Conservation (phyloP, 2,113 vertebrate genomes). For the Malurus melanocephalus region DNA sequence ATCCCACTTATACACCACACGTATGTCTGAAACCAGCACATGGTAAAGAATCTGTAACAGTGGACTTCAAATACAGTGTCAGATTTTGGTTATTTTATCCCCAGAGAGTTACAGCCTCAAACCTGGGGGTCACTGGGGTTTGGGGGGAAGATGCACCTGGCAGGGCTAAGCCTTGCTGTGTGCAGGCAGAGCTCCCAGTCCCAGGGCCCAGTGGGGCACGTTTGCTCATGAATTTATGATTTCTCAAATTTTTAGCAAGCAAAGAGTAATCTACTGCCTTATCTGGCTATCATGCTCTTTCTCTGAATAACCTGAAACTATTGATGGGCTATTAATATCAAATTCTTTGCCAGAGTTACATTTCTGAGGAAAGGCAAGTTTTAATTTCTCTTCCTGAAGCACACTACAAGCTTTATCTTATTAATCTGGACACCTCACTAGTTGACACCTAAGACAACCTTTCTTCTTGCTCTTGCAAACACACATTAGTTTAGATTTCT, state of each 20-base stretch:
- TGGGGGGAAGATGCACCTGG: background rate
- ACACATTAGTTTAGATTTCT: background rate
- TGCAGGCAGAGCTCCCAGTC: background rate
- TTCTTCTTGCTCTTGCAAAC: background rate
- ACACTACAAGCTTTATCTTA: background rate
- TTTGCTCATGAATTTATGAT: background rate
- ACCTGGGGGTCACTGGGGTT: fast-evolving
- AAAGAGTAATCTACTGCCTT: background rate
- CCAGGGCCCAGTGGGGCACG: background rate
- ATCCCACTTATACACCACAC: background rate
- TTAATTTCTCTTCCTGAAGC: background rate
- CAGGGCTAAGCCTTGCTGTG: background rate
- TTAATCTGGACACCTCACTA: background rate
- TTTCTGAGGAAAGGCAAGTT: background rate
- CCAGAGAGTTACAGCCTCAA: background rate
- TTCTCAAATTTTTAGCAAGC: background rate
- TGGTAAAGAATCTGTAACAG: background rate
- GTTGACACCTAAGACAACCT: background rate
- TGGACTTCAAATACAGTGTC: background rate
- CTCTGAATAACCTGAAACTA: background rate
- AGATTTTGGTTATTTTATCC: background rate
- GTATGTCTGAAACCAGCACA: background rate
- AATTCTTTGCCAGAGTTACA: background rate
- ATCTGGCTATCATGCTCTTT: background rate
- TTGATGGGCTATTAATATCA: background rate